Conservation (phyloP, 2,113 vertebrate genomes). For the Ursus arctos region DNA sequence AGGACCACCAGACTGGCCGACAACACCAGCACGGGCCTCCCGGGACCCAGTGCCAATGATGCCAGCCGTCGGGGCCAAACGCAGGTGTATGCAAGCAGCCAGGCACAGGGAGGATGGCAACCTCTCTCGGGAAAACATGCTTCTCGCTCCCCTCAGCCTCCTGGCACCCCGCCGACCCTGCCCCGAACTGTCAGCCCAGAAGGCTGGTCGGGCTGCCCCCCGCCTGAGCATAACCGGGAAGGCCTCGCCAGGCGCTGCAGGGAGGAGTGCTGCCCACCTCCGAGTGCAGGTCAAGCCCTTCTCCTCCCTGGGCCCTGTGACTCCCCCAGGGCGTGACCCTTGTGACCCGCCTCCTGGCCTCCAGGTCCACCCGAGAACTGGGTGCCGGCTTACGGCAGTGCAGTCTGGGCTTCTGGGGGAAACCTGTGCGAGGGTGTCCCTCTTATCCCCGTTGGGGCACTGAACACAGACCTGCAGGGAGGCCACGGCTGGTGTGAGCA, state of each 20-base stretch:
- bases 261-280: not conserved
- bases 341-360: not conserved
- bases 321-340: not conserved
- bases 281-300: not conserved
- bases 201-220: not conserved
- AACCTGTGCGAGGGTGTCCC: not conserved
- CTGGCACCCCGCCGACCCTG: not conserved
- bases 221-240: not conserved
- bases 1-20: not conserved
- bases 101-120: not conserved
- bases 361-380: not conserved
- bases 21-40: not conserved
- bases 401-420: not conserved
- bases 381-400: not conserved
- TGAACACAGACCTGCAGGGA: not conserved
- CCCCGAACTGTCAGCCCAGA: no score
- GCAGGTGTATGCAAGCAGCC: accelerated
- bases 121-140: not conserved
- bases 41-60: not conserved
- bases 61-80: not conserved
- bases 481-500: accelerated
- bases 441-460: not conserved
- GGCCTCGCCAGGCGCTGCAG: not conserved
- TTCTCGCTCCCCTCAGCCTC: not conserved
- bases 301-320: not conserved